Conservation (phyloP, 2,888 invertebrate species). For the Scrobipalpa costella region DNA sequence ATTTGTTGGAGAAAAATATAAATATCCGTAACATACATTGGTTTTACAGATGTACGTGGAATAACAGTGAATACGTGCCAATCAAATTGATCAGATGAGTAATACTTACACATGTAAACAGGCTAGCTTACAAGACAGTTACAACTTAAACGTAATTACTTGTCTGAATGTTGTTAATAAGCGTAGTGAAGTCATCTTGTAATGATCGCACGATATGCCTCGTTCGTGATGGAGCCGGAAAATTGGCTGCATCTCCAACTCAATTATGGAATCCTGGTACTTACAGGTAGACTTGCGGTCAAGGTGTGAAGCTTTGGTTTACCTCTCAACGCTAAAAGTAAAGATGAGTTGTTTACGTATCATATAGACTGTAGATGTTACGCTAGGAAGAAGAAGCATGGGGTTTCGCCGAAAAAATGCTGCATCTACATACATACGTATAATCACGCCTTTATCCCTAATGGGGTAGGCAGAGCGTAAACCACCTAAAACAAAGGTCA, state of each 20-base stretch:
- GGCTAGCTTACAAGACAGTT: slow-evolving; percentile 31
- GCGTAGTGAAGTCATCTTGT: slow-evolving; percentile 62
- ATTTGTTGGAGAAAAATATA: background rate
- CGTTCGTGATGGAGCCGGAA: slow-evolving; percentile 68
- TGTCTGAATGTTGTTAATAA: slow-evolving; percentile 40
- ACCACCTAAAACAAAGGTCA: no score
- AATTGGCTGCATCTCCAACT: slow-evolving; percentile 50
- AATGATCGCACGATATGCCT: slow-evolving; percentile 56
- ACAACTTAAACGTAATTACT: slow-evolving; percentile 39
- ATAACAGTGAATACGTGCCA: slow-evolving; percentile 15
- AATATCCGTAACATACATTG: background rate
- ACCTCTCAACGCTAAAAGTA: background rate
- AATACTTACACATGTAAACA: slow-evolving; percentile 24
- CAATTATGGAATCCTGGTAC: slow-evolving; percentile 54
- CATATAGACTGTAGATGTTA: no score
- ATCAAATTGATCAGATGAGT: slow-evolving; percentile 28
- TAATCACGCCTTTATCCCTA: no score
- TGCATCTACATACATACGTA: no score
- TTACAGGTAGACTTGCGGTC: slow-evolving; percentile 44
- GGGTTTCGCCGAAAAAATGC: no score
- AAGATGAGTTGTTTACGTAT: background rate
- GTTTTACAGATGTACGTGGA: background rate
- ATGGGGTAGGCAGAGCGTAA: no score
- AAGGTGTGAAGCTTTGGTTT: slow-evolving; percentile 38
- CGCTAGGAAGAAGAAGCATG: no score